Conservation (phyloP, 2,797 vertebrate genomes). For the Danio albolineatus region DNA sequence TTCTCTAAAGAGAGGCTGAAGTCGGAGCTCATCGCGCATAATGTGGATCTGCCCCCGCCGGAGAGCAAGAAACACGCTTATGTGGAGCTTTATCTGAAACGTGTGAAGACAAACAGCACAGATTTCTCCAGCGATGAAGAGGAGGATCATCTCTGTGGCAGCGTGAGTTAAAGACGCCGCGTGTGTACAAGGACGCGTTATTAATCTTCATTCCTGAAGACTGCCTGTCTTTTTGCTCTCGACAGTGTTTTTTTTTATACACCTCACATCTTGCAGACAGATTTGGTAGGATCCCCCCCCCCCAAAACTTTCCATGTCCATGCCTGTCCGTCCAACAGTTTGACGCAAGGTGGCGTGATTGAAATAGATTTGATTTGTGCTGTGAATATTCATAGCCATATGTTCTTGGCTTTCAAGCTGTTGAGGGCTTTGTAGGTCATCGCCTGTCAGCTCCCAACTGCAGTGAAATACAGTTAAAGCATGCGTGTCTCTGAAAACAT, state of each 20-base stretch:
- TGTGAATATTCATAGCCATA: slow-evolving; percentile 35
- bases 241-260: not conserved
- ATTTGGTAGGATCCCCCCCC: not conserved
- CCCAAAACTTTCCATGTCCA: not conserved
- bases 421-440: slow-evolving; percentile 23
- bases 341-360: slow-evolving; percentile 30
- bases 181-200: not conserved
- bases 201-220: not conserved
- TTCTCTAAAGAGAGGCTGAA: slow-evolving; percentile 77
- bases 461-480: slow-evolving; percentile 13
- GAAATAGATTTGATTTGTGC: not conserved
- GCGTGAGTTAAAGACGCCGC: slow-evolving; percentile 69
- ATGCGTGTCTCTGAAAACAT: slow-evolving; percentile 11
- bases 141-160: slow-evolving; percentile 39
- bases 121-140: slow-evolving; percentile 85
- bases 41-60: slow-evolving; percentile 72
- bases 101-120: slow-evolving; percentile 65
- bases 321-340: not conserved
- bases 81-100: slow-evolving; percentile 73
- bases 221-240: not conserved
- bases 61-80: slow-evolving; percentile 75
- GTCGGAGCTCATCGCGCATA: slow-evolving; percentile 75
- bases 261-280: not conserved
- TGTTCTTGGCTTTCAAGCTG: slow-evolving; percentile 39
- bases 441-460: slow-evolving; percentile 3